Evolutionary conservation across 2,113 vertebrate species (phyloP).

Genomic region (Camelus bactrianus): DNA sequence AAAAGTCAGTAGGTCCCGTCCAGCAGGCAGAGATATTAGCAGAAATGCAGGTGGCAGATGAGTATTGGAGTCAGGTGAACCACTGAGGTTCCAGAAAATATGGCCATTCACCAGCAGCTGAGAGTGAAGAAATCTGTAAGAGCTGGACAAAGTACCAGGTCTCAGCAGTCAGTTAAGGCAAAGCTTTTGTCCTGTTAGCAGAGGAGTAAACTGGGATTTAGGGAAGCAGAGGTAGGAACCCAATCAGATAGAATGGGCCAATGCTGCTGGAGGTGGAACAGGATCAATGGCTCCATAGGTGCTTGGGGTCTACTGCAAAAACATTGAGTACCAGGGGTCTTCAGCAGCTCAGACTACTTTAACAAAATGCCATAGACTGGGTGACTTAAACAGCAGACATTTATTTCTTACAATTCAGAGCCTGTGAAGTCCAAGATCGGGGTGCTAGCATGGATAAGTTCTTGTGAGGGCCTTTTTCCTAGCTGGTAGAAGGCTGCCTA

Average conservation of each 20-base stretch:
- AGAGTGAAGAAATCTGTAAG: background rate
- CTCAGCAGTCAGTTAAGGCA: background rate
- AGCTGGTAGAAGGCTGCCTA: background rate
- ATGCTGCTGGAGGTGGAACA: background rate
- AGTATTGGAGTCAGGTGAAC: background rate
- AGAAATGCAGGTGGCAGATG: background rate
- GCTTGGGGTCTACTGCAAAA: background rate
- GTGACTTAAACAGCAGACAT: background rate
- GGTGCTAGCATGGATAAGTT: background rate
- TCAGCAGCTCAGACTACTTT: background rate
- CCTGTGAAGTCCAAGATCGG: background rate
- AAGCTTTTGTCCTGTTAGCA: background rate
- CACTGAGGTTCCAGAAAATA: background rate
- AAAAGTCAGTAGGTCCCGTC: background rate
- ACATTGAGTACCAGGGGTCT: background rate
- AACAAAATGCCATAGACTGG: background rate
- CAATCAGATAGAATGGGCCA: background rate
- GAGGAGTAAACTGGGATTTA: background rate
- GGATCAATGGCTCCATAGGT: too few relatives aligned
- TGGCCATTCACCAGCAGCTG: background rate
- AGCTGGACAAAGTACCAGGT: background rate
- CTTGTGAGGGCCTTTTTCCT: background rate
- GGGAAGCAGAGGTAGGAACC: background rate
- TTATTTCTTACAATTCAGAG: background rate
- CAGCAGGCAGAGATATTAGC: background rate